Evolutionary conservation across 2,797 vertebrate species (phyloP).

Genomic region (Nyctalus aviator): DNA sequence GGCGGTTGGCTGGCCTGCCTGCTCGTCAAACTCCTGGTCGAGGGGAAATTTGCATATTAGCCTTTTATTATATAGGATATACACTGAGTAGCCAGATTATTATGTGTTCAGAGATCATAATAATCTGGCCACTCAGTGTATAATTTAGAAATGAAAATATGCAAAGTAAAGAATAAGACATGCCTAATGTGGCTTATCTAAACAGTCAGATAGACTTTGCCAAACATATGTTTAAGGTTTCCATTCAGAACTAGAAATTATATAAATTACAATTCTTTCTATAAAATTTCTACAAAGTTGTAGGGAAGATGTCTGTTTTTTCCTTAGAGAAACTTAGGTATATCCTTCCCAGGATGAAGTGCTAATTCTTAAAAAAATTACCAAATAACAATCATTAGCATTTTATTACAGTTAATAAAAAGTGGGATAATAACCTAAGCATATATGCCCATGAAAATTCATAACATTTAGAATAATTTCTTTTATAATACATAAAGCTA

Average conservation of each 20-base stretch:
- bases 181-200: not conserved
- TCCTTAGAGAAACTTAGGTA: not conserved
- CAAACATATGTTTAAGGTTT: not conserved
- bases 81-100: too few relatives aligned
- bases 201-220: not conserved
- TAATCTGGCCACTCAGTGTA: too few relatives aligned
- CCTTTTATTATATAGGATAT: too few relatives aligned
- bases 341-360: not conserved
- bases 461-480: conserved; percentile 20
- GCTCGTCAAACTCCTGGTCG: too few relatives aligned
- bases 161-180: not conserved
- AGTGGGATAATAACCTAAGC: not conserved
- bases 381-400: not conserved
- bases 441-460: not conserved
- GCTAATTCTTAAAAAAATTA: not conserved
- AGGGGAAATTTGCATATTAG: too few relatives aligned
- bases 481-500: not conserved
- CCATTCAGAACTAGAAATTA: not conserved
- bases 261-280: not conserved
- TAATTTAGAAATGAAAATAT: not conserved
- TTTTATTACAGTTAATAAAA: conserved; percentile 54
- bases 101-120: too few relatives aligned
- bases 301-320: not conserved
- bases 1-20: too few relatives aligned
- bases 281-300: not conserved